phyloP scores from a whole-genome alignment of 1,140 invertebrate genomes.

The Tribolium madens region DNA sequence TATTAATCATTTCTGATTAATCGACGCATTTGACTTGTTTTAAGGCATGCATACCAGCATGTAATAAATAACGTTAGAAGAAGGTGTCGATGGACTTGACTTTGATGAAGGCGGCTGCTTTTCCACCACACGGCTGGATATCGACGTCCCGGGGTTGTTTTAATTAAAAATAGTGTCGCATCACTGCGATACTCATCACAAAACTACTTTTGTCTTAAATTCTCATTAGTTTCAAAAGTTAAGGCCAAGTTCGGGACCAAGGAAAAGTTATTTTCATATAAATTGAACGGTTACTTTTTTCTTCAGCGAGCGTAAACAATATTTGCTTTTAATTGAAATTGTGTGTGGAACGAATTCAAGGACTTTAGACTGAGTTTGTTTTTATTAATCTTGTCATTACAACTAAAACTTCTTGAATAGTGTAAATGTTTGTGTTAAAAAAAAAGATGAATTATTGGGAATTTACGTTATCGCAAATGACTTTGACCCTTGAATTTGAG shows the following conservation, averaged over 20 bases:
- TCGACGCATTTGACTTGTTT: constrained; percentile 31
- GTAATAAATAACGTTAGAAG: constrained; percentile 42
- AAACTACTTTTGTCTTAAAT: constrained; percentile 43
- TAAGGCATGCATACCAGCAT: constrained; percentile 33
- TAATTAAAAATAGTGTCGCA: constrained; percentile 46
- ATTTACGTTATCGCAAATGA: no score
- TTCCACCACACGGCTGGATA: constrained; percentile 9
- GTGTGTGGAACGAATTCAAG: neutral
- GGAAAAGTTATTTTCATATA: neutral
- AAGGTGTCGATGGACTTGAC: constrained; percentile 41
- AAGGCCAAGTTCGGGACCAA: neutral
- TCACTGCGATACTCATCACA: constrained; percentile 40
- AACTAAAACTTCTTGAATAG: neutral
- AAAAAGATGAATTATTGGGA: no score
- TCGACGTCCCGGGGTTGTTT: constrained; percentile 35
- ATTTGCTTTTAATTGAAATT: neutral
- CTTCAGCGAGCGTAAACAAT: neutral
- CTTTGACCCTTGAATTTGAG: no score
- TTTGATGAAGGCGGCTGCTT: constrained; percentile 45
- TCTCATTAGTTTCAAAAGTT: constrained; percentile 25
- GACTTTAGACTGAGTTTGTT: neutral
- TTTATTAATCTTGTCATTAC: neutral
- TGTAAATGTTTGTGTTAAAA: no score
- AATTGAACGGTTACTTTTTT: neutral
- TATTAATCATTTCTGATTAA: constrained; percentile 30